A percentile compares a stretch with the other conserved stretches of the same genome.
Conservation (phyloP, 2,888 invertebrate species). For the Volucella bombylans region DNA sequence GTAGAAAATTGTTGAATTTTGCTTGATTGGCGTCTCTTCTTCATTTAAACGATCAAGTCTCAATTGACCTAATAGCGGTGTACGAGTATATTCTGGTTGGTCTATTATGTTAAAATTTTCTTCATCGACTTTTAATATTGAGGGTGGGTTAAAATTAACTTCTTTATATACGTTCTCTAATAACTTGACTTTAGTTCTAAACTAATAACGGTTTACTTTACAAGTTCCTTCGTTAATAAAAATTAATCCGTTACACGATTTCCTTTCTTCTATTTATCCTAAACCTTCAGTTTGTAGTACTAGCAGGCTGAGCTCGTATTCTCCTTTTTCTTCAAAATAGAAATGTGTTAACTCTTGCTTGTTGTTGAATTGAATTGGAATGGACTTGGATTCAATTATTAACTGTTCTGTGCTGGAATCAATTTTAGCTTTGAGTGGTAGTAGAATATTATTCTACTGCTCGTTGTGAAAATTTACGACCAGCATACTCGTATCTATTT, state of each 20-base stretch:
- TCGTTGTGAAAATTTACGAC: neutral
- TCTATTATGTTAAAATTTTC: too few relatives aligned
- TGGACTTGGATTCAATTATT: neutral
- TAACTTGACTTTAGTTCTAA: neutral
- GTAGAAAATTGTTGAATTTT: too few relatives aligned
- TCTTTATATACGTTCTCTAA: too few relatives aligned
- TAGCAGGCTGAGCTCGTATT: neutral
- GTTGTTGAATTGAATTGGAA: neutral
- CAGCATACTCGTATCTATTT: constrained; percentile 4
- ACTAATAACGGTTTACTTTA: neutral
- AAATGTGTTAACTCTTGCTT: neutral
- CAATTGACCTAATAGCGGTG: too few relatives aligned
- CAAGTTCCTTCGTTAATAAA: neutral
- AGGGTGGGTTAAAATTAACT: too few relatives aligned
- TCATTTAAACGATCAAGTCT: too few relatives aligned
- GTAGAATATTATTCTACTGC: neutral
- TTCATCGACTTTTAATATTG: too few relatives aligned
- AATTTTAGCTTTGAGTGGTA: neutral
- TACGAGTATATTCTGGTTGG: too few relatives aligned
- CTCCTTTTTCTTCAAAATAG: neutral
- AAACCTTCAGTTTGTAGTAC: neutral
- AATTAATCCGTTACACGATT: neutral
- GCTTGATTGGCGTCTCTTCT: too few relatives aligned
- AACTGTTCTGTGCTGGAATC: neutral
- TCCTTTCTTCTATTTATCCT: neutral